phyloP scores from a whole-genome alignment of 37 sponge, comb jelly and placozoan genomes.

The Hormiphora californensis region DNA sequence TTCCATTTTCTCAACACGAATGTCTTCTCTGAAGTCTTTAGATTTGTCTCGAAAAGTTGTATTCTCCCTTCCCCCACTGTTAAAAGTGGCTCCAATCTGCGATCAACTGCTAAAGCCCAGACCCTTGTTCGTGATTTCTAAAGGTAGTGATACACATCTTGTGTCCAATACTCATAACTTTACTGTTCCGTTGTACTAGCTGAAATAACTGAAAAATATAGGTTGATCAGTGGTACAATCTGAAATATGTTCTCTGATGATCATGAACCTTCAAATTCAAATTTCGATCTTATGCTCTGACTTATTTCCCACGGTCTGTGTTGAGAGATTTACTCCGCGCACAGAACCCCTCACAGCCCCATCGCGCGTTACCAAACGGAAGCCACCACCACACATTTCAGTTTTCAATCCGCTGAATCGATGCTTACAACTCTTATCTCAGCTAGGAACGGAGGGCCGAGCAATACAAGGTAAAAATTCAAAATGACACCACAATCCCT shows the following conservation, averaged over 20 bases:
- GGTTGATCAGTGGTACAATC: neutral
- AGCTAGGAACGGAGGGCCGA: no score
- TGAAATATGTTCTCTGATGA: neutral
- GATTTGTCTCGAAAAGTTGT: conserved; percentile 63
- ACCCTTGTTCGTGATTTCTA: conserved; percentile 67
- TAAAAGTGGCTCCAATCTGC: conserved; percentile 69
- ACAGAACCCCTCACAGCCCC: neutral
- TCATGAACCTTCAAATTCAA: neutral
- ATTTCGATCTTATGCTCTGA: no score
- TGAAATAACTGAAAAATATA: conserved; percentile 68
- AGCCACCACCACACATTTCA: no score
- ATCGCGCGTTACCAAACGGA: neutral
- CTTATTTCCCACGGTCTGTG: no score
- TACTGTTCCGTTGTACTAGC: conserved; percentile 89
- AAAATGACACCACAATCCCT: neutral
- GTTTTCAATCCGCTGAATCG: no score
- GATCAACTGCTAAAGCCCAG: conserved; percentile 70
- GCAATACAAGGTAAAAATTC: no score
- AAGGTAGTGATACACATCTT: conserved; percentile 91
- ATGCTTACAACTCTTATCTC: no score
- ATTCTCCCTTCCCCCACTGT: conserved; percentile 70
- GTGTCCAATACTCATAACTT: conserved; percentile 85
- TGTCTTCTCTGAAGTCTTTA: conserved; percentile 41
- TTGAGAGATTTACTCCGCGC: neutral
- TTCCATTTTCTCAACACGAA: neutral